Conservation (phyloP, 2,113 vertebrate species). For the Spilogale gracilis region DNA sequence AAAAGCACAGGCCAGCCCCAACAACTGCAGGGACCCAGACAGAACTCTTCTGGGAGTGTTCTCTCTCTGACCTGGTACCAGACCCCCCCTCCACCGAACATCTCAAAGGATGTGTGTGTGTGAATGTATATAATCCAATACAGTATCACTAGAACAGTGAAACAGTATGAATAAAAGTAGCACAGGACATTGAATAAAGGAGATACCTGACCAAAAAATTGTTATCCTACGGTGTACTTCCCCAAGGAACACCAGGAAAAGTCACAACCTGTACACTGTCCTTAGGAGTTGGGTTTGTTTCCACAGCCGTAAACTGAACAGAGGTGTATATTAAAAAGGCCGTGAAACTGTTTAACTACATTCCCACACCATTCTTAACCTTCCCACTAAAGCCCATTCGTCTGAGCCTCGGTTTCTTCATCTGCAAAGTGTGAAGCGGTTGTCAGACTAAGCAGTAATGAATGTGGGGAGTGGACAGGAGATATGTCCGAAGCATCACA, state of each 20-base stretch:
- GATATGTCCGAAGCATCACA: rapidly evolving
- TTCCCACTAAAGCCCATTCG: neutral
- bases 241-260: neutral
- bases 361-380: neutral
- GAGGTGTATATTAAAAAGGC: neutral
- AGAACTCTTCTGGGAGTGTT: rapidly evolving
- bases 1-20: neutral
- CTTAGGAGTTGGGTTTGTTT: neutral
- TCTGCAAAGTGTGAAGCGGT: neutral
- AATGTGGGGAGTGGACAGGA: too few relatives aligned
- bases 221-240: neutral
- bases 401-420: neutral
- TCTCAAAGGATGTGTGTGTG: neutral
- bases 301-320: neutral
- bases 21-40: rapidly evolving
- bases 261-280: neutral
- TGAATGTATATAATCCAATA: too few relatives aligned
- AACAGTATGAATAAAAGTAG: neutral
- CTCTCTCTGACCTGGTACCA: neutral
- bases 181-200: neutral
- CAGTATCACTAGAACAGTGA: neutral
- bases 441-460: neutral
- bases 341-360: neutral
- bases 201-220: neutral
- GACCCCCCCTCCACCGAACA: neutral